Percentiles rank a stretch among this genome's conserved stretches.
phyloP scores from a whole-genome alignment of 2,113 vertebrate species.

The Lathamus discolor region DNA sequence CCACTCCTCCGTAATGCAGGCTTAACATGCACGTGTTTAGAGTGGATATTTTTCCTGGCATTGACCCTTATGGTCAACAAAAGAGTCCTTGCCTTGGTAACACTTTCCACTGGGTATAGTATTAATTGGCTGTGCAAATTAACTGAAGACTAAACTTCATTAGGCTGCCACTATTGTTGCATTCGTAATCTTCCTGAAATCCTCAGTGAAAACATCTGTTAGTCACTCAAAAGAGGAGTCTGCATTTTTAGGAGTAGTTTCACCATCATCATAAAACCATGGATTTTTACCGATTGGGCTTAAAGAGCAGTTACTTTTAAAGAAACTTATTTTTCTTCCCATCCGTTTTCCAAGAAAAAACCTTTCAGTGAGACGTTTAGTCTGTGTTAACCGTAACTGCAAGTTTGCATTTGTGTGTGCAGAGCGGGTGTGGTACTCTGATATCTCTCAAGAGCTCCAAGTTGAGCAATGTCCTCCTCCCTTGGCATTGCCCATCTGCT shows the following conservation, averaged over 20 bases:
- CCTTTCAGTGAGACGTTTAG: neutral
- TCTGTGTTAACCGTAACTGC: neutral
- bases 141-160: constrained; percentile 61
- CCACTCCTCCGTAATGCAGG: neutral
- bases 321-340: neutral
- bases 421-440: neutral
- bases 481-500: neutral
- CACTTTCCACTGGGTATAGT: neutral
- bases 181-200: constrained; percentile 47
- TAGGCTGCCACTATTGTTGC: constrained; percentile 20
- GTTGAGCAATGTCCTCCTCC: neutral
- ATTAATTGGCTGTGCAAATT: constrained; percentile 64
- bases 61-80: neutral
- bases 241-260: neutral
- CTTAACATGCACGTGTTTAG: neutral
- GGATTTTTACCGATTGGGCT: neutral
- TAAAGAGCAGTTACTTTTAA: neutral
- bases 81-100: constrained; percentile 31
- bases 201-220: constrained; percentile 26
- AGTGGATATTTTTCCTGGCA: neutral
- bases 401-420: rapidly evolving
- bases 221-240: neutral
- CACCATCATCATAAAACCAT: neutral
- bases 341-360: neutral
- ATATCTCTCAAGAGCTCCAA: rapidly evolving